Evolutionary conservation across 1,140 invertebrate genomes (phyloP).

Genomic region (Mylabris phalerata): DNA sequence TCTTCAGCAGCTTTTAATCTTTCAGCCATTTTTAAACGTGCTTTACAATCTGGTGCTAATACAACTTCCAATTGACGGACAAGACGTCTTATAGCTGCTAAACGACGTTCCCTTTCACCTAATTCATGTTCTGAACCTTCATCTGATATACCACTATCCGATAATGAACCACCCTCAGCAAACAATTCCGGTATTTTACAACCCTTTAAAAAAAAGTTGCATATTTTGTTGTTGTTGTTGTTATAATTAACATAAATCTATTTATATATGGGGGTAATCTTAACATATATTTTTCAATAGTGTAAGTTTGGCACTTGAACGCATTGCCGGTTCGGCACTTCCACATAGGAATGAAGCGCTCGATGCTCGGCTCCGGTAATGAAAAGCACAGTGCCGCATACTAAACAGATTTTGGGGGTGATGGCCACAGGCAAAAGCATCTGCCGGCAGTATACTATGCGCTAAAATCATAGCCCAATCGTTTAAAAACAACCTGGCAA

Average conservation of each 20-base stretch:
- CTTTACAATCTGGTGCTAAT: constrained; percentile 57
- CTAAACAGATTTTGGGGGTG: constrained; percentile 32
- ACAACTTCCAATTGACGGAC: constrained; percentile 60
- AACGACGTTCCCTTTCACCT: constrained; percentile 62
- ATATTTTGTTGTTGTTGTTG: too few relatives aligned
- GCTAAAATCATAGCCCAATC: constrained; percentile 10
- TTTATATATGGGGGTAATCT: too few relatives aligned
- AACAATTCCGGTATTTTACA: constrained; percentile 34
- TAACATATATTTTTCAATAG: constrained; percentile 3
- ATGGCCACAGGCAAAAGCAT: constrained; percentile 15
- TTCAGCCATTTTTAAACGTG: constrained; percentile 54
- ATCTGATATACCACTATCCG: constrained; percentile 70
- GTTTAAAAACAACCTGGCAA: too few relatives aligned
- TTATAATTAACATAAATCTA: background rate
- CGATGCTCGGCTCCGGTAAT: constrained; percentile 39
- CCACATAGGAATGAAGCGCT: constrained; percentile 34
- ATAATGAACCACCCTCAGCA: constrained; percentile 54
- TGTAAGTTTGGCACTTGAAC: constrained; percentile 21
- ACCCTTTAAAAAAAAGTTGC: constrained; percentile 14
- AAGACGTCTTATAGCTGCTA: constrained; percentile 58
- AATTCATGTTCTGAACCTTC: constrained; percentile 68
- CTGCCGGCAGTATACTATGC: constrained; percentile 11
- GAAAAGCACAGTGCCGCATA: constrained; percentile 43
- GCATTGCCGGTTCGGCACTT: constrained; percentile 22
- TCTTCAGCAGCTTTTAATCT: constrained; percentile 71